Base-by-base conservation (phyloP, 2,888 invertebrate species). In the Morpho deidamia region DNA sequence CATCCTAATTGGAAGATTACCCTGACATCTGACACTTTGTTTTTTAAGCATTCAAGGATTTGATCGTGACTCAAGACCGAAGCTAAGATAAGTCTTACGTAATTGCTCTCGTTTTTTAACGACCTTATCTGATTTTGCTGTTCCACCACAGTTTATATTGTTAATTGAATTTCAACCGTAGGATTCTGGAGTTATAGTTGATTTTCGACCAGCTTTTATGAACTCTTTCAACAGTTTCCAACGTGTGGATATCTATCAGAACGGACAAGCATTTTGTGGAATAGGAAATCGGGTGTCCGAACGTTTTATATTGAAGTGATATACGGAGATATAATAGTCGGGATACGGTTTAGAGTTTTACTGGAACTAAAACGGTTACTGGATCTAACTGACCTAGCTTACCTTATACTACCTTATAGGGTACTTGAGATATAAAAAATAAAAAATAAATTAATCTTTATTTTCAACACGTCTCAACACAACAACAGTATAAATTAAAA, bases 101-200 rank as follows among this genome's bases (percentile, higher is more conserved):
- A 87, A 87, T 88, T 88, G 86, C 79, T 65, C 66, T 69, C 82
- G 86, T 83, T 89, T 89, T 89, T 89, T 87, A 87, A 79, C 80
- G 65, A 67, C 69, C 75, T 74, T 83, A 87, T 89, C 88, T 74
- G 85, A 87, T 84, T 78, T 76, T 77, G 76, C 75, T 72, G 70
- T 69, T 72, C 64, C 70, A 65, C 70, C 69, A 71, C 72, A 59
- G 59, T 63, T 57, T 59, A 48, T 67, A 66, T 69, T 71, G 72
- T 78, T 74, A 70, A 70, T 71, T 69, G 63, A 77, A 60, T 70
- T 61, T 63, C 9, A 48, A 67, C 72, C 63, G 59, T 75, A 66
- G 2, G 0, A 0, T 0, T 0, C 0, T 2, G 0, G 0, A 3
- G 1, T 4, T 48, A 51, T 11, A 41, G 48, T 48, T 12, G 8